Conservation (phyloP, 1,140 invertebrate genomes). For the Andrena cerasifolii region DNA sequence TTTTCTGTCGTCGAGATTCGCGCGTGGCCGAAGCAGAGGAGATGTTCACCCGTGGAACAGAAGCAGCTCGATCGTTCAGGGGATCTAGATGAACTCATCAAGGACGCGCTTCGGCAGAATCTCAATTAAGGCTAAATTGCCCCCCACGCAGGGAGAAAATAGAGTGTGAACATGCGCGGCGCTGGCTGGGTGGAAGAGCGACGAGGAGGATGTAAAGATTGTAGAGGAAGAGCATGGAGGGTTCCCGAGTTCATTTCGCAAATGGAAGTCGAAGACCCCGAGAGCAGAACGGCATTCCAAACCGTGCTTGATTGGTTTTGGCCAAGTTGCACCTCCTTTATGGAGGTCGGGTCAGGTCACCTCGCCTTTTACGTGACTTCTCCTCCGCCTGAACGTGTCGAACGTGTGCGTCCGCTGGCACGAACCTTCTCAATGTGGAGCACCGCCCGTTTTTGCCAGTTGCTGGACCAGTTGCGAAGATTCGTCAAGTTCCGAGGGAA, state of each 20-base stretch:
- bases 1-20: background rate
- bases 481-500: too few species aligned
- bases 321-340: constrained; percentile 63
- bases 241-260: constrained; percentile 58
- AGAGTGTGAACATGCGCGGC: constrained; percentile 53
- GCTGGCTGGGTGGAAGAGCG: background rate
- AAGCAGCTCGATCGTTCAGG: background rate
- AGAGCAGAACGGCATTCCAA: constrained; percentile 69
- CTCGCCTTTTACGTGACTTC: constrained; percentile 58
- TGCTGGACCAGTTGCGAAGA: too few species aligned
- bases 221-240: constrained; percentile 35
- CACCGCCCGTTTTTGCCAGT: too few species aligned
- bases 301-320: constrained; percentile 74
- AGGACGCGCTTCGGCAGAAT: constrained; percentile 64
- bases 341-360: constrained; percentile 64
- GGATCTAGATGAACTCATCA: constrained; percentile 63
- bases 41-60: constrained; percentile 10
- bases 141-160: constrained; percentile 49
- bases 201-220: constrained; percentile 16
- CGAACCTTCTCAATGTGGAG: too few species aligned
- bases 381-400: constrained; percentile 1
- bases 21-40: background rate
- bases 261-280: constrained; percentile 66
- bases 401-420: constrained; percentile 1
- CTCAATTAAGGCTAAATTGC: constrained; percentile 68